A percentile compares a stretch with the other conserved stretches of the same genome.
These are phyloP conservation scores for Hydrozoanthus tunicans DNA, from an alignment of 64 coral and sea anemone species.

Conservation along the genomic window DNA sequence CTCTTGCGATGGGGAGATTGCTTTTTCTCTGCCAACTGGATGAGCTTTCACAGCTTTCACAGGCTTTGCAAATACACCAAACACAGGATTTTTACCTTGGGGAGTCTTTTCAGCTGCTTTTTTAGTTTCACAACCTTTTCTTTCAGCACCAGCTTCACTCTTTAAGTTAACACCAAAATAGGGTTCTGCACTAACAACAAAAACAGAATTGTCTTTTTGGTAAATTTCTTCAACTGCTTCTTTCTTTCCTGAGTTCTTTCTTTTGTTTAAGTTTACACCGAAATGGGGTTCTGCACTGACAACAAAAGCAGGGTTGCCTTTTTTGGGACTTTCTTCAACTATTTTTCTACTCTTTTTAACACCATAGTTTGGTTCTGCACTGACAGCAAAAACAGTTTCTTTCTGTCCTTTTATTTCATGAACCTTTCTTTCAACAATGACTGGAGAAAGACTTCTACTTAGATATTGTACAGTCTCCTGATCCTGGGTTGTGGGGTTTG, in stretches of 20 bases:
- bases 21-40: constrained; percentile 13
- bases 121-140: neutral
- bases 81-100: constrained; percentile 12
- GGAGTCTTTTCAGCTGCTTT: neutral
- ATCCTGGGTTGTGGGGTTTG: too few species aligned
- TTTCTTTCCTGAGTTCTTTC: neutral
- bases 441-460: constrained; percentile 28
- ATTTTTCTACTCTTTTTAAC: too few species aligned
- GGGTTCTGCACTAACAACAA: constrained; percentile 56
- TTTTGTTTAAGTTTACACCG: too few species aligned
- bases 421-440: constrained; percentile 31
- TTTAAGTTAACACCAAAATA: neutral
- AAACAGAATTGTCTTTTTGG: constrained; percentile 38
- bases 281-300: too few species aligned
- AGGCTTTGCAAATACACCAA: constrained; percentile 36
- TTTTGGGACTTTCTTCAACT: too few species aligned
- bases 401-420: constrained; percentile 37
- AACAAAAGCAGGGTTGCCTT: too few species aligned
- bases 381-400: constrained; percentile 58
- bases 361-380: constrained; percentile 16
- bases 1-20: constrained; percentile 10
- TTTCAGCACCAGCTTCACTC: neutral
- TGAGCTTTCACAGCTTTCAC: constrained; percentile 41
- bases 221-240: neutral
- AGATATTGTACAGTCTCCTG: neutral